Conservation (phyloP, 2,888 invertebrate genomes). For the Halocaridina rubra region DNA sequence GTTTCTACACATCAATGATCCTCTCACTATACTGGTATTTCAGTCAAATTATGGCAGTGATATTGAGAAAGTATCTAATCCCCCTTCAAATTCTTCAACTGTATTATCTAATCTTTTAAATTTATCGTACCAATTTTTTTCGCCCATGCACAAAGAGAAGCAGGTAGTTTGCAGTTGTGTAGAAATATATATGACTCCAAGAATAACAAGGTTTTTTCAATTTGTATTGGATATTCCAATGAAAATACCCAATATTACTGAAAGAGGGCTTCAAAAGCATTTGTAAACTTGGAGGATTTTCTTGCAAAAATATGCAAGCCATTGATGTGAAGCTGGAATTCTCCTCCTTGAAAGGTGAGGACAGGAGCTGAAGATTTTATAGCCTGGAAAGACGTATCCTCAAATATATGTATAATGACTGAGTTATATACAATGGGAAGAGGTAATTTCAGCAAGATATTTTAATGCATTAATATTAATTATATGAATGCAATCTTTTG, state of each 20-base stretch:
- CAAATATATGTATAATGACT: neutral
- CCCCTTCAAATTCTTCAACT: too few species aligned
- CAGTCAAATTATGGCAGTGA: too few species aligned
- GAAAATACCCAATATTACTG: neutral
- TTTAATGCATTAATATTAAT: neutral
- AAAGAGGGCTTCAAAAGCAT: neutral
- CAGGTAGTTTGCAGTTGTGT: neutral
- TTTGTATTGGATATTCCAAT: neutral
- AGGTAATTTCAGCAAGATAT: neutral
- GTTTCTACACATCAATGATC: too few species aligned
- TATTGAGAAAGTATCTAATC: too few species aligned
- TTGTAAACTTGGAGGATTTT: neutral
- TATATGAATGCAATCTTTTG: neutral
- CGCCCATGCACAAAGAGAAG: neutral
- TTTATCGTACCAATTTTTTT: neutral
- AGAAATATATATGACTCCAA: constrained; percentile 13
- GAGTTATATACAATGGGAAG: neutral
- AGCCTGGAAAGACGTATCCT: neutral
- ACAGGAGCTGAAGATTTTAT: neutral
- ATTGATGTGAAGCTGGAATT: constrained; percentile 8
- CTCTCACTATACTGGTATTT: too few species aligned
- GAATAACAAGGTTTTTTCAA: constrained; percentile 8
- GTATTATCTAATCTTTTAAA: neutral
- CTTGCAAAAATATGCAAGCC: neutral
- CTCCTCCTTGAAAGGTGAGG: neutral